Evolutionary conservation across 2,797 vertebrate genomes (phyloP), one percentile per base, ranked within the genome.

Genomic region (Enteromius fasciolatus): DNA sequence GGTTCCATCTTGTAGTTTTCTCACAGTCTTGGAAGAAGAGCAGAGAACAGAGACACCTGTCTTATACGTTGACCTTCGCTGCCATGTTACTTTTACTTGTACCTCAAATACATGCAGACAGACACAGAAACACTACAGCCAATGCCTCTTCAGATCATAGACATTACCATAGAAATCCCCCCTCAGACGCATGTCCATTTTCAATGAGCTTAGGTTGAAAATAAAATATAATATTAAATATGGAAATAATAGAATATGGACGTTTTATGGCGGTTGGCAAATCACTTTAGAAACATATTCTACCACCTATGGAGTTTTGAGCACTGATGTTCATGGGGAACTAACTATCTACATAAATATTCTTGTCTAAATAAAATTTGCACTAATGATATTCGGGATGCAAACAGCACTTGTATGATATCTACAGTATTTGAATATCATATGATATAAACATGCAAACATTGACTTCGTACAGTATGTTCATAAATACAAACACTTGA

Each of bases 31-130:
- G 20, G 23, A 50, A 50, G 48, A 57, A 23, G n/a, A 57, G 50
- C 36, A 23, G 78, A 69, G 69, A 66, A n/a, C 36, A 17, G 18
- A 54, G 25, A 57, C 66, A 70, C 23, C 36, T 79, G 78, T 68
- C 81, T 81, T 46, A 23, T 14, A 68, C 78, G 48, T 81, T 83
- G 78, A 86, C 80, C 69, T 84, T 86, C 85, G 59, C 28, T 72
- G 74, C 68, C 61, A 36, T 78, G 77, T 84, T 85, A 70, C 67
- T 78, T 80, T 63, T 69, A 77, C n/a, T 67, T 76, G 61, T 66
- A 50, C 28, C 68, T 73, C 39, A 41, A 48, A 74, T 61, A 54
- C 44, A 54, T 20, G 20, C 25, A 78, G 48, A 66, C n/a, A 64
- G 20, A 61, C 46, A 80, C 33, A 75, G 5, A 63, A 67, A 48